Evolutionary conservation across 2,888 invertebrate genomes (phyloP).

Genomic region (Campoplex nolae): DNA sequence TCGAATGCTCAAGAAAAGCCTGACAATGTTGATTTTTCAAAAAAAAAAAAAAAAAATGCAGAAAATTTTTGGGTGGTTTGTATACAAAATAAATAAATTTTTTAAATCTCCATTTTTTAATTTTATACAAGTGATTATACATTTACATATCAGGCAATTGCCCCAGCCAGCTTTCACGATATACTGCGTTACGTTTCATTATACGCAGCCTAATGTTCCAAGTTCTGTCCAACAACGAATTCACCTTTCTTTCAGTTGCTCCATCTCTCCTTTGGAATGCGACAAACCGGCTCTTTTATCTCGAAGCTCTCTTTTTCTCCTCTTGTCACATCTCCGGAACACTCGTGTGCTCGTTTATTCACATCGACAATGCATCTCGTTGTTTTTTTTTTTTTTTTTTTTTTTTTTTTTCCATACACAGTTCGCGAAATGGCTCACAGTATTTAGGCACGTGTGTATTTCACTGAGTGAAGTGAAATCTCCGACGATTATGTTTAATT

Average conservation of each 20-base stretch:
- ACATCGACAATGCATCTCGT: constrained; percentile 43
- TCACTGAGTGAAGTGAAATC: constrained; percentile 30
- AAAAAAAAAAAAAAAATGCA: too few species aligned
- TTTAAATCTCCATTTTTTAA: neutral
- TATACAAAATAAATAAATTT: too few species aligned
- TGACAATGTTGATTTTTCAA: too few species aligned
- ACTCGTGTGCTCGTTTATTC: constrained; percentile 45
- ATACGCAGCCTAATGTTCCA: neutral
- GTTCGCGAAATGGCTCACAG: constrained; percentile 40
- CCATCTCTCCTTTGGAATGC: constrained; percentile 30
- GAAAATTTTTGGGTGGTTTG: too few species aligned
- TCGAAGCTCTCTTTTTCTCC: constrained; percentile 51
- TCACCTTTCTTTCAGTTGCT: constrained; percentile 29
- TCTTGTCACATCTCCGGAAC: constrained; percentile 41
- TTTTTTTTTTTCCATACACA: neutral
- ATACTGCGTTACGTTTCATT: neutral
- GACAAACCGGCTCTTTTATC: constrained; percentile 55
- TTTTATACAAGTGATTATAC: neutral
- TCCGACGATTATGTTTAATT: constrained; percentile 24
- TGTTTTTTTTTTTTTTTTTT: neutral
- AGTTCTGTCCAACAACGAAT: constrained; percentile 43
- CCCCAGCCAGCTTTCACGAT: neutral
- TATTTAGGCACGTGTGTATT: constrained; percentile 27
- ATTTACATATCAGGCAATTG: neutral
- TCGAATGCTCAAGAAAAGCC: too few species aligned